Conservation (phyloP, 2,888 invertebrate genomes). For the Neoitamus cyanurus region DNA sequence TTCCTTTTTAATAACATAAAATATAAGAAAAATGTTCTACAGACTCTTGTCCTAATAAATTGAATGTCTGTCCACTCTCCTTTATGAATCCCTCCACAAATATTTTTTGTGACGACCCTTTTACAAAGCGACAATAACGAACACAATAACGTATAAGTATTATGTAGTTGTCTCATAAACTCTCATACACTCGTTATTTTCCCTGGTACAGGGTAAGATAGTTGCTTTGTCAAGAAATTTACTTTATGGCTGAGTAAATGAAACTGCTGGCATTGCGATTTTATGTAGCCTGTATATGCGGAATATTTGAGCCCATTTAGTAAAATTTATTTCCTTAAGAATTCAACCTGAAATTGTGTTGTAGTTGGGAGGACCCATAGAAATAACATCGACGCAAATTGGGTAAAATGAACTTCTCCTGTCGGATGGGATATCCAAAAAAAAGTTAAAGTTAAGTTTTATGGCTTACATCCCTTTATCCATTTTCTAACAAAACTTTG, state of each 20-base stretch:
- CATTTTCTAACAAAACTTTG: background rate
- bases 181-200: background rate
- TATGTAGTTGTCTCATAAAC: background rate
- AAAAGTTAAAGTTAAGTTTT: background rate
- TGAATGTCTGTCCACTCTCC: background rate
- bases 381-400: background rate
- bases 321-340: background rate
- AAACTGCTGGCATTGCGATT: background rate
- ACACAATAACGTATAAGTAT: background rate
- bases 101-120: background rate
- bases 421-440: background rate
- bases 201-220: background rate
- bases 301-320: background rate
- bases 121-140: background rate
- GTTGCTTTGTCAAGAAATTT: background rate
- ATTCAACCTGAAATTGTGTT: background rate
- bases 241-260: background rate
- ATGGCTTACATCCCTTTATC: background rate
- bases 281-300: background rate
- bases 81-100: background rate
- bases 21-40: background rate
- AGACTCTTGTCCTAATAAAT: background rate
- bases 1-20: background rate
- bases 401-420: background rate
- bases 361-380: too few relatives aligned